Base-by-base conservation (phyloP, 2,888 invertebrate species). In the Athripsodes cinereus region DNA sequence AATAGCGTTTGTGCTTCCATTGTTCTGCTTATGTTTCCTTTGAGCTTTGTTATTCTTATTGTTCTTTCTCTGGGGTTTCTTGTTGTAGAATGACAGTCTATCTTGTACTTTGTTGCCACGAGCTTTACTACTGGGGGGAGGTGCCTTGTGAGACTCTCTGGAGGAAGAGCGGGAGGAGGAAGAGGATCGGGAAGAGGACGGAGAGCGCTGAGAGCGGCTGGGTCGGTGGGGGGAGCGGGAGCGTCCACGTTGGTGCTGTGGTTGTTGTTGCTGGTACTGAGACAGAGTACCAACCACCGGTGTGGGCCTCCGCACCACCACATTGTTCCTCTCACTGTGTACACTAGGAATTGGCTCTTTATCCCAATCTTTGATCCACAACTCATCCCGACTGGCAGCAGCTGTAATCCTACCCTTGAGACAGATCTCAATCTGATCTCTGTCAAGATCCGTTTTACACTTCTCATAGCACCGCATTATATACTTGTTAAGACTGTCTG, bases 281-380 rank as follows among this genome's bases (percentile, higher is more conserved):
- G 81, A 72, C 66, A 85, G 69, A 65, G 81, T 72, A 64, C 83
- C 80, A 64, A 79, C 74, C 22, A 82, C 81, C 53, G 52, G 55
- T 6, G 22, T 48, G 19, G 48, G 52, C 34, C 22, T 51, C 8
- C 31, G 40, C 58, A 84, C 80, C 57, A 83, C 80, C 68, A 85
- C 76, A 64, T 78, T 82, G 73, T 86, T 84, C 35, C 88, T 80
- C 71, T 90, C 90, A 71, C 90, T 90, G 69, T 89, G 84, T 55
- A 90, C 88, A 72, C 87, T 90, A 46, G 97, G 97, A 65, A 97
- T 81, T 26, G 96, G 92, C 72, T 98, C 97, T 63, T 84, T 86
- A 67, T 89, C 88, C 99, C 99, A 99, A 76, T 98, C 92, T 69
- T 93, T 90, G 1, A 87, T 86, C 84, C 89, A 89, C 48, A 95